A percentile compares a stretch with the other conserved stretches of the same genome.
These are phyloP conservation scores for Perodicticus potto DNA, from an alignment of 2,797 vertebrate genomes.

Conservation along the genomic window DNA sequence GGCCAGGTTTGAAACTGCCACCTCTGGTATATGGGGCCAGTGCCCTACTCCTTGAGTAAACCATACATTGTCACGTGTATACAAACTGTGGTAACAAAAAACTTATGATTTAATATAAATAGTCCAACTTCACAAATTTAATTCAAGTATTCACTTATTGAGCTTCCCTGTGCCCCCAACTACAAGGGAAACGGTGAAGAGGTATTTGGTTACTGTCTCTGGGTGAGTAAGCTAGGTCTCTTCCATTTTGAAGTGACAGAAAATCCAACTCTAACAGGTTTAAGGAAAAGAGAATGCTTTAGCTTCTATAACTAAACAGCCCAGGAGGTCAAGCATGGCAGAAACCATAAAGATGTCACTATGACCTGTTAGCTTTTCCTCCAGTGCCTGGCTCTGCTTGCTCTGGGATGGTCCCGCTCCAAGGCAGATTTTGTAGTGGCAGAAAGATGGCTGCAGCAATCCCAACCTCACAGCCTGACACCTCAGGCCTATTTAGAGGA, in stretches of 20 bases:
- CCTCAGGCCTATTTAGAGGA: neutral
- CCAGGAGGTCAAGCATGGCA: neutral
- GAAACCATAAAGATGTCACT: neutral
- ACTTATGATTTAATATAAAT: slow-evolving; percentile 67
- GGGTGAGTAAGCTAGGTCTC: neutral
- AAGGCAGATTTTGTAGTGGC: accelerated
- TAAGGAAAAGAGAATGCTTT: neutral
- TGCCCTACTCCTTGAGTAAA: neutral
- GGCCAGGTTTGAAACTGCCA: too few species aligned
- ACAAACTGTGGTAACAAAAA: slow-evolving; percentile 74
- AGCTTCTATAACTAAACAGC: neutral
- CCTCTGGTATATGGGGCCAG: too few species aligned
- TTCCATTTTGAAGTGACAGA: slow-evolving; percentile 13
- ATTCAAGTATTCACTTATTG: slow-evolving; percentile 68
- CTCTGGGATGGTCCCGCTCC: neutral
- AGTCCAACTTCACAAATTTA: slow-evolving; percentile 74
- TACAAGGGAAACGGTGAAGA: neutral
- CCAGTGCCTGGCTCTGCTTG: neutral
- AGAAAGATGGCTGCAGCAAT: neutral
- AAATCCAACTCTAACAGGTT: neutral
- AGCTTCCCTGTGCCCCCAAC: neutral
- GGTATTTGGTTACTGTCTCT: neutral
- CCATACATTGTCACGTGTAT: slow-evolving; percentile 71
- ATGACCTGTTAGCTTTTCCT: too few species aligned
- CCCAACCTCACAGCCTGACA: neutral